These are phyloP conservation scores for Lytechinus variegatus DNA, from an alignment of 35 echinoderm and acorn worm genomes.

Conservation along the genomic window DNA sequence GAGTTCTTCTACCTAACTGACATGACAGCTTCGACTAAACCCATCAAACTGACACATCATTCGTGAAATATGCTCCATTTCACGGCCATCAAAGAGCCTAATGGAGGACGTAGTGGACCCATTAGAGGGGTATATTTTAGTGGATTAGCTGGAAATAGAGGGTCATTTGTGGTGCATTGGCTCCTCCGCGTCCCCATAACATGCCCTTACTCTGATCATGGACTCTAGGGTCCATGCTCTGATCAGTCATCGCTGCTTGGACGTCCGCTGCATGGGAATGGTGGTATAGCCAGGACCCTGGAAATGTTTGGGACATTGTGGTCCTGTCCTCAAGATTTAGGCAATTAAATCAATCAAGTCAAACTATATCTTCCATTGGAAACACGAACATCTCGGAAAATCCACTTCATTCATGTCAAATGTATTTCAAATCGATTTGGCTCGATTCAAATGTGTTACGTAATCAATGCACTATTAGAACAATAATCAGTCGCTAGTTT, in stretches of 20 bases:
- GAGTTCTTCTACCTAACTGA: background rate
- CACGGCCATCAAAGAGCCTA: conserved; percentile 28
- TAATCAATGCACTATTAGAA: background rate
- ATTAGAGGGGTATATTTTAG: conserved; percentile 31
- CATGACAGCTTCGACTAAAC: conserved; percentile 18
- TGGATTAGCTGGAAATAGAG: conserved; percentile 27
- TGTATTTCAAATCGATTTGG: background rate
- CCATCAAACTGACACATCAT: conserved; percentile 22
- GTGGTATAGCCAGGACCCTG: background rate
- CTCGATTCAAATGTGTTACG: background rate
- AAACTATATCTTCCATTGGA: background rate
- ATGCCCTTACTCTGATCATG: background rate
- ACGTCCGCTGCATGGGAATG: background rate
- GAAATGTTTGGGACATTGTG: background rate
- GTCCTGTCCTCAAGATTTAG: background rate
- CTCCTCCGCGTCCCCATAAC: conserved; percentile 25
- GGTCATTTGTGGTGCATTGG: background rate
- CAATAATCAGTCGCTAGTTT: background rate
- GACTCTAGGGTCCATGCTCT: background rate
- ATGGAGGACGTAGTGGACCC: conserved; percentile 39
- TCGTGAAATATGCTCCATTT: conserved; percentile 34
- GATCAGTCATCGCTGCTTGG: background rate
- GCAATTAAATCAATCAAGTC: too few relatives aligned
- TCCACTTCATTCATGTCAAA: background rate
- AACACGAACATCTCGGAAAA: background rate